A percentile compares a stretch with the other conserved stretches of the same genome.
Conservation (phyloP, 1,140 invertebrate genomes). For the Bemisia tabaci region DNA sequence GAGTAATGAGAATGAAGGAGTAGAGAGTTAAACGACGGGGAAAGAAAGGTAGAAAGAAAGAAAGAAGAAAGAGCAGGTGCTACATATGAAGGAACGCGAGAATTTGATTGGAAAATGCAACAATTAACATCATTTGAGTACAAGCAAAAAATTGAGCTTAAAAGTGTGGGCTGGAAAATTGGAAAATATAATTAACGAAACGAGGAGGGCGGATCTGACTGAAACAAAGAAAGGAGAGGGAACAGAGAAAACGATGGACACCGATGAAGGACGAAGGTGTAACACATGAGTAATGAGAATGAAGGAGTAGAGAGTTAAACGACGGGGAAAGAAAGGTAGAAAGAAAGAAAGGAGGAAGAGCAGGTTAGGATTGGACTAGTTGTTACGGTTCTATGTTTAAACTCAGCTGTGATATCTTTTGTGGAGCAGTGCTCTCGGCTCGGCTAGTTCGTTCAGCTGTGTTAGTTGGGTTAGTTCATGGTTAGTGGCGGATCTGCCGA, state of each 20-base stretch:
- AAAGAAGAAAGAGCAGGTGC: too few species aligned
- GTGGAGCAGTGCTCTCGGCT: slow-evolving; percentile 6
- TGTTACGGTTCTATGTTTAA: background rate
- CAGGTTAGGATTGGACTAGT: background rate
- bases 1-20: slow-evolving; percentile 1
- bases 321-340: background rate
- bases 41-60: background rate
- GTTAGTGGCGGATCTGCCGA: too few species aligned
- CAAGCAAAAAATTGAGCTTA: too few species aligned
- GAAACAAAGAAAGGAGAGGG: background rate
- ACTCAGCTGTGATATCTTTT: background rate
- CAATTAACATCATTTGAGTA: too few species aligned
- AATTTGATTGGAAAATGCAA: too few species aligned
- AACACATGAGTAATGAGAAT: too few species aligned
- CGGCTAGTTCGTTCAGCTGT: slow-evolving; percentile 17
- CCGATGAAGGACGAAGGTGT: too few species aligned
- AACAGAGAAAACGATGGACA: background rate
- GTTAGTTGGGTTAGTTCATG: slow-evolving; percentile 10
- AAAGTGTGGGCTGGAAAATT: too few species aligned
- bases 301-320: slow-evolving; percentile 1
- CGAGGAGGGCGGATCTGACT: background rate
- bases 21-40: background rate
- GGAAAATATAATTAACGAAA: too few species aligned
- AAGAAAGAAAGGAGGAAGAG: background rate
- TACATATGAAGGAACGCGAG: too few species aligned